Percentiles rank a stretch among this genome's conserved stretches.
Evolutionary conservation across 1,140 invertebrate genomes (phyloP).

Genomic region (Octopus bimaculoides): DNA sequence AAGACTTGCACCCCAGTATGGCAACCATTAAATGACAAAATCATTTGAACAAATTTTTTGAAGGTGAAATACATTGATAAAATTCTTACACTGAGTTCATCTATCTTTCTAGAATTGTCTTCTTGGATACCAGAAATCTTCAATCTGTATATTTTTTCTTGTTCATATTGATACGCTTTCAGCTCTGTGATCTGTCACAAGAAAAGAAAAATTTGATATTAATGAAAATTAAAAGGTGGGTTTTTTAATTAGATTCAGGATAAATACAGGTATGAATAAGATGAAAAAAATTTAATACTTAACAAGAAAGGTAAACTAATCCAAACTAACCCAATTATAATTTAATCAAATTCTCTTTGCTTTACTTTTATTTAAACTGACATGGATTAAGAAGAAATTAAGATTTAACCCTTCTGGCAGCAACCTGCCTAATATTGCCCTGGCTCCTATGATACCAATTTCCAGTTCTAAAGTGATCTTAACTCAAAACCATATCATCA

Average conservation of each 20-base stretch:
- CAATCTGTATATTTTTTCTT: slow-evolving; percentile 78
- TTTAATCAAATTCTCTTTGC: neutral
- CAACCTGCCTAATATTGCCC: too few species aligned
- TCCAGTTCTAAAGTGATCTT: too few species aligned
- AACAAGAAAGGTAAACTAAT: neutral
- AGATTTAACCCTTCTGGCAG: too few species aligned
- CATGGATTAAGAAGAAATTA: too few species aligned
- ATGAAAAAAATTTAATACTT: neutral
- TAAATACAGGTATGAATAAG: neutral
- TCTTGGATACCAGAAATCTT: slow-evolving; percentile 81
- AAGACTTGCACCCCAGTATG: neutral
- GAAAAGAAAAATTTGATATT: slow-evolving; percentile 18
- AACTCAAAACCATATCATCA: too few species aligned
- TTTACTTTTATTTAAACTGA: neutral
- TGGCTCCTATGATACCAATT: too few species aligned
- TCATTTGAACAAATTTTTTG: neutral
- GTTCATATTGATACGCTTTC: slow-evolving; percentile 86
- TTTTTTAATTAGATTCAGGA: neutral
- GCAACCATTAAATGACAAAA: neutral
- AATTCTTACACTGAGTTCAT: slow-evolving; percentile 70
- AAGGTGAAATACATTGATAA: neutral
- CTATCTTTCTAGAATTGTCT: slow-evolving; percentile 76
- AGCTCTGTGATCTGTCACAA: slow-evolving; percentile 80
- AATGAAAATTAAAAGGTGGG: neutral
- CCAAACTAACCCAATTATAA: neutral